Base-by-base conservation (phyloP, 2,888 invertebrate species). In the Ferrisia virgata region DNA sequence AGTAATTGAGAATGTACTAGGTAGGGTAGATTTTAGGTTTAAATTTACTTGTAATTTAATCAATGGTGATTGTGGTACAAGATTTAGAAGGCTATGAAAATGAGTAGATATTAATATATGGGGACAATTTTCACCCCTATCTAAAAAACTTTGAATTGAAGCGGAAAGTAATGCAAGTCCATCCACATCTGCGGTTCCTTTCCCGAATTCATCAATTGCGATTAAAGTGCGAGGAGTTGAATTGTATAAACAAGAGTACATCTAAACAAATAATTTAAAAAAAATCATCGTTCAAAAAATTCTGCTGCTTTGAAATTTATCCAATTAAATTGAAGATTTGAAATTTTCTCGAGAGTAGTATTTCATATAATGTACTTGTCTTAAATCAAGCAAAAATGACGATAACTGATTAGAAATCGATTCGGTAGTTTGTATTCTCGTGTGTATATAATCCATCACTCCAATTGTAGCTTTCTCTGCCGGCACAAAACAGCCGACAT, bases 401-500 rank as follows among this genome's bases (percentile, higher is more conserved):
- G 96, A 97, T 89, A 96, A 91, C 86, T 94, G 93, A 0, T 93
- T 90, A 15, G 94, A 92, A 39, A 95, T 92, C 85, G 95, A 94
- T 88, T 97, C 96, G 0, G 92, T 90, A 9, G 93, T 91, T 86
- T 93, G 93, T 85, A 96, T 92, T 84, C 95, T 91, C 0, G 94
- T 92, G 88, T 93, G 92, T 53, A 98, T 93, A 87, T 93, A 92
- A 86, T 93, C 92, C 33, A 96, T 88, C 1, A 93, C 87, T 15
- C 94, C 93, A 18, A 98, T 91, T 0, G 90, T 91, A 0, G 95
- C 95, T 0, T 89, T 88, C 85, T 91, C 91, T 0, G 96, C 97
- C 0, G 98, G 97, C 8, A 98, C 94, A 89, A 92, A 97, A 87
- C 94, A 94, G 31, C 98, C 98, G 85, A 97, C 91, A 88, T 97